These are phyloP conservation scores for Rhinolophus sinicus DNA, from an alignment of 2,113 vertebrate genomes.

Conservation along the genomic window DNA sequence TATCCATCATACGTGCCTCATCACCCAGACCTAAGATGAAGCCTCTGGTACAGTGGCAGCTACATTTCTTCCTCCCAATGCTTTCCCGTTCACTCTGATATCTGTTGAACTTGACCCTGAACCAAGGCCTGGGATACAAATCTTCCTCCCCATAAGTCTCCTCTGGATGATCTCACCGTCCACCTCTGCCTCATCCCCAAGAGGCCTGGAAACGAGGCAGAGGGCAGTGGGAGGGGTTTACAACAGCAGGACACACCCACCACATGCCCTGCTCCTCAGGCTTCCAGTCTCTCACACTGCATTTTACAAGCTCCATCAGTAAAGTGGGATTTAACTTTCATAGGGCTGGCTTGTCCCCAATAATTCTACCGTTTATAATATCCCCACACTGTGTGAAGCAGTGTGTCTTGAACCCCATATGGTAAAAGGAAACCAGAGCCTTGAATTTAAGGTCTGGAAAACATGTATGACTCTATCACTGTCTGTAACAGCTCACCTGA, in stretches of 20 bases:
- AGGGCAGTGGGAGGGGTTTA: background rate
- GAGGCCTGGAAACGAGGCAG: background rate
- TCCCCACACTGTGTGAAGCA: background rate
- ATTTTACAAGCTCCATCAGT: background rate
- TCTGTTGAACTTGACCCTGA: background rate
- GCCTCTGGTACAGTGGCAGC: background rate
- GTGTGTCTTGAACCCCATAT: background rate
- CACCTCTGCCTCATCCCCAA: too few species aligned
- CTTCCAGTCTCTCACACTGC: background rate
- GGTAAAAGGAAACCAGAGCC: background rate
- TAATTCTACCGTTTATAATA: background rate
- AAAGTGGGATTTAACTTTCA: background rate
- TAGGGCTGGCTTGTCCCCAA: background rate
- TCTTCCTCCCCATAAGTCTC: background rate
- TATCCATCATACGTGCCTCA: background rate
- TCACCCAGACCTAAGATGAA: background rate
- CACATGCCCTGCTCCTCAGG: accelerated
- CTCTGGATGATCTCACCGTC: background rate
- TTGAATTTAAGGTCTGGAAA: background rate
- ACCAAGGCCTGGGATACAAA: background rate
- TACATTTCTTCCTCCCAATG: background rate
- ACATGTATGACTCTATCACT: background rate
- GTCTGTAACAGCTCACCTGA: background rate
- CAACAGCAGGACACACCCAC: accelerated
- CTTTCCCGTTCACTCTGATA: background rate